Evolutionary conservation across 1,140 invertebrate genomes (phyloP), one percentile per base, ranked within the genome.

Genomic region (Sitobion miscanthi): DNA sequence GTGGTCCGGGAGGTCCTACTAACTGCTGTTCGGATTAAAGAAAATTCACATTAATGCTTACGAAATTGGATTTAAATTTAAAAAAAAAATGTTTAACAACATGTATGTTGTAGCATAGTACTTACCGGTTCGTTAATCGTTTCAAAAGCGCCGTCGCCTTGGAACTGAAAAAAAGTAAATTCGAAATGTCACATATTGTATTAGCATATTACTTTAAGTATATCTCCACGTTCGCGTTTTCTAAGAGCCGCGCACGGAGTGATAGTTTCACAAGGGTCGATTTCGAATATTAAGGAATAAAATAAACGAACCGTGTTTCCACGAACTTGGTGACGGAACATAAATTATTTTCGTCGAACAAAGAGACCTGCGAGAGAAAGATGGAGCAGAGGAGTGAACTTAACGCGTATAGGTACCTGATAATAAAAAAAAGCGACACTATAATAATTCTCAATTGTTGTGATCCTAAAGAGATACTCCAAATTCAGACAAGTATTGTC

Each of bases 1-100:
- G 95, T 47, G 96, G 96, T 85, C 98, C 98, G 92, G 98, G 97
- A 94, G 98, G 98, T 93, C 98, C 98, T 94, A 96, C 95, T 96
- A 96, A 90, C 49, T 94, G 91, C 62, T 93, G 38, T 86, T 49
- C 2, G 77, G 89, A 82, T 47, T 83, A 91, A 93, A 88, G 2
- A 42, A 57, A 87, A 89, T 77, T 57, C 45, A 23, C 25, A 86
- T 93, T 57, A 93, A 49, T 52, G 62, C 4, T n/a, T 77, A 35
- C 45, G 1, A 82, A 91, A 52, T 91, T 47, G 54, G 62, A 52
- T 69, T 93, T n/a, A 87, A 62, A 35, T 14, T 87, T 62, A n/a
- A 88, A 23, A 25, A 25, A 30, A 54, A 4, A 52, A 52, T 82
- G 62, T 17, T 77, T 77, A 85, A 82, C 11, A 85, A 42, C 42